phyloP scores from a whole-genome alignment of 2,113 vertebrate genomes.

The Phyllostomus discolor region DNA sequence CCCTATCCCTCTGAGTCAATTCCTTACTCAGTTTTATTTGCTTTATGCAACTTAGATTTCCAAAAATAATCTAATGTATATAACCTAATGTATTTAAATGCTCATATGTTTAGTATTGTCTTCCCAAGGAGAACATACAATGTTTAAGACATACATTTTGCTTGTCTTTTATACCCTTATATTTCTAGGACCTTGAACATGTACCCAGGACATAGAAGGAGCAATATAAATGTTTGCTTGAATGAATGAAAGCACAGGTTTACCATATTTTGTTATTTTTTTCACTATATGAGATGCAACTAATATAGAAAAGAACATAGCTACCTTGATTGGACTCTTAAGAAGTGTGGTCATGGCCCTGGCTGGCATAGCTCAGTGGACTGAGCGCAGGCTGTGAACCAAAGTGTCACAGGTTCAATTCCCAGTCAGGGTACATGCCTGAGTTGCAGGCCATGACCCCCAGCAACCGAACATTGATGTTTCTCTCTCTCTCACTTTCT shows the following conservation, averaged over 20 bases:
- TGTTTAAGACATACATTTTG: background rate
- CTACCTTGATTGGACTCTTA: background rate
- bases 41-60: background rate
- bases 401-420: no score
- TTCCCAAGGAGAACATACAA: background rate
- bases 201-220: background rate
- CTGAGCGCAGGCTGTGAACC: no score
- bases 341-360: background rate
- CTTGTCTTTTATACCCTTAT: background rate
- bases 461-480: no score
- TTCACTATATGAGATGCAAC: background rate
- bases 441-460: no score
- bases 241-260: background rate
- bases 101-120: background rate
- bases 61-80: background rate
- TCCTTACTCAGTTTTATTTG: background rate
- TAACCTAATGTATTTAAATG: background rate
- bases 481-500: no score
- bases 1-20: background rate
- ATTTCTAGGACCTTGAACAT: background rate
- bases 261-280: background rate
- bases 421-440: no score
- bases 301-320: background rate
- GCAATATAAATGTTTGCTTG: background rate
- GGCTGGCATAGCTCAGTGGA: no score